Conservation (phyloP, 2,888 invertebrate genomes). For the Schrankia costaestrigalis region DNA sequence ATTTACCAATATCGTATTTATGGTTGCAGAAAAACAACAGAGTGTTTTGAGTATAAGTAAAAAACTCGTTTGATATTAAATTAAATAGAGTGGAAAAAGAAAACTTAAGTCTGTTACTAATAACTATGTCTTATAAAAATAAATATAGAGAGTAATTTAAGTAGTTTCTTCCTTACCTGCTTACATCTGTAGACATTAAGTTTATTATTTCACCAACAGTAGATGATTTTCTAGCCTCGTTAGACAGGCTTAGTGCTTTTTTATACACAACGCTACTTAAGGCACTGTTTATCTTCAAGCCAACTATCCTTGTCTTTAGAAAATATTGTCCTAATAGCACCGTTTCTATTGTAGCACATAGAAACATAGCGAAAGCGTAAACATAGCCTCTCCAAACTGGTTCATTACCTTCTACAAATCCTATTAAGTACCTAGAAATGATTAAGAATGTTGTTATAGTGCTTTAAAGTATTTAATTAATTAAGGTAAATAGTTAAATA, state of each 20-base stretch:
- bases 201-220: constrained; percentile 93
- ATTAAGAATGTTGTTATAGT: no score
- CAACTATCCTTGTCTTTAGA: constrained; percentile 89
- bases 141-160: background rate
- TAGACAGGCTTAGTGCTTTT: constrained; percentile 87
- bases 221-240: constrained; percentile 85
- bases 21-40: no score
- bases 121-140: background rate
- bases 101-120: background rate
- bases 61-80: no score
- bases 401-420: constrained; percentile 79
- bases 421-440: constrained; percentile 81
- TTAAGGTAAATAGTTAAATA: no score
- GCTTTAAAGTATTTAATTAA: no score
- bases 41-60: no score
- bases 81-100: background rate
- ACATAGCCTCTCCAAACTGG: constrained; percentile 90
- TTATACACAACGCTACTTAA: constrained; percentile 89
- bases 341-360: constrained; percentile 86
- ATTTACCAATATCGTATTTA: no score
- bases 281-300: constrained; percentile 90
- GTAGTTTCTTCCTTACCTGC: constrained; percentile 59
- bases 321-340: constrained; percentile 91
- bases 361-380: constrained; percentile 86
- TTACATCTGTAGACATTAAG: constrained; percentile 92